Percentiles rank a stretch among this genome's conserved stretches.
Conservation (phyloP, 1,140 invertebrate species). For the Drosophila rufa region DNA sequence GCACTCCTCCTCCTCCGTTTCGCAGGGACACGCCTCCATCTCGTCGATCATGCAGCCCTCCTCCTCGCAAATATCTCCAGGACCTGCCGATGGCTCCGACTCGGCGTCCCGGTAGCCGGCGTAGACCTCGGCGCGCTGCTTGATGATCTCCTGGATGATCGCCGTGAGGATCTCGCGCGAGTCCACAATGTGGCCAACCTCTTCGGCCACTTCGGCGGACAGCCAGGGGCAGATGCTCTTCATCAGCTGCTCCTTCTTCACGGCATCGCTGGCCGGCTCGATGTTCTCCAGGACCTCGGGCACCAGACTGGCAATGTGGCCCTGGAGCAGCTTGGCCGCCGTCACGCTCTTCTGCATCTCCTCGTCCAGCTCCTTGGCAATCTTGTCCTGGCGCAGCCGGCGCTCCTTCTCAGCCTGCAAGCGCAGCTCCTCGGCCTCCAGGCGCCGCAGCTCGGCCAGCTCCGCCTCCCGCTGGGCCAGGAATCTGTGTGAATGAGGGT, state of each 20-base stretch:
- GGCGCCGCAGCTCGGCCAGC: conserved; percentile 90
- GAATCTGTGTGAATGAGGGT: conserved; percentile 85
- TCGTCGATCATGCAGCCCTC: conserved; percentile 61
- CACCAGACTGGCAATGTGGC: conserved; percentile 93
- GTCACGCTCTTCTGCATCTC: conserved; percentile 90
- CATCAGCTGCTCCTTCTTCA: conserved; percentile 88
- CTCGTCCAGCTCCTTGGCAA: conserved; percentile 75
- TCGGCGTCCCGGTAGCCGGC: conserved; percentile 70
- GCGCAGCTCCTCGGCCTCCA: conserved; percentile 90
- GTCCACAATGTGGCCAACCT: conserved; percentile 92
- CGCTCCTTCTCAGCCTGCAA: conserved; percentile 87
- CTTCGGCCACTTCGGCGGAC: conserved; percentile 91
- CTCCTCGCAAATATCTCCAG: conserved; percentile 54
- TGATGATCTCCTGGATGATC: conserved; percentile 91
- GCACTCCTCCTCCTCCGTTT: conserved; percentile 66
- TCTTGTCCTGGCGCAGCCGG: conserved; percentile 73
- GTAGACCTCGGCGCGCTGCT: conserved; percentile 87
- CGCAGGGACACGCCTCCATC: conserved; percentile 62
- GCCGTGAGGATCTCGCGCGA: conserved; percentile 92
- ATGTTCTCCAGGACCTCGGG: conserved; percentile 93
- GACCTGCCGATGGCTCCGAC: conserved; percentile 32
- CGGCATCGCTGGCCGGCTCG: conserved; percentile 78
- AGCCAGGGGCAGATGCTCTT: conserved; percentile 95
- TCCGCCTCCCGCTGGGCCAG: conserved; percentile 92
- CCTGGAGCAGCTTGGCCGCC: conserved; percentile 92